Conservation (phyloP, 1,140 invertebrate genomes). For the Drosophila nigromelanica region DNA sequence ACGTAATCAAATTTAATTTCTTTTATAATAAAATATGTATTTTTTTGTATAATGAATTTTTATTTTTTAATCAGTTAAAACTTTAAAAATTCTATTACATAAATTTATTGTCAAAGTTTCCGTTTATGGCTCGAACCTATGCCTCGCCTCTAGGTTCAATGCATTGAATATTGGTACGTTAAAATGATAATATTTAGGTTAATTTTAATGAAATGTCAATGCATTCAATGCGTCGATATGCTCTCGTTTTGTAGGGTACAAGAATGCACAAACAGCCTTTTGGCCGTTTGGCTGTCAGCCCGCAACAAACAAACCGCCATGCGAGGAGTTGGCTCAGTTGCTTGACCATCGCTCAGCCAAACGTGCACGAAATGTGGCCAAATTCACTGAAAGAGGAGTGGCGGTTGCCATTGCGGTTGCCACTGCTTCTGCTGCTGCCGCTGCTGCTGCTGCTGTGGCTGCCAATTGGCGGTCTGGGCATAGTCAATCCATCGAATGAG, state of each 20-base stretch:
- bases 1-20: too few species aligned
- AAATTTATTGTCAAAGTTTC: too few species aligned
- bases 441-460: background rate
- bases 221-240: background rate
- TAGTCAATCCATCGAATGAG: conserved; percentile 69
- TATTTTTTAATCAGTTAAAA: too few species aligned
- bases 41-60: too few species aligned
- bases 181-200: too few species aligned
- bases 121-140: too few species aligned
- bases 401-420: background rate
- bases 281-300: conserved; percentile 5
- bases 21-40: too few species aligned
- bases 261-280: conserved; percentile 6
- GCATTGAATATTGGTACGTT: too few species aligned
- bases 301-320: conserved; percentile 43
- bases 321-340: conserved; percentile 51
- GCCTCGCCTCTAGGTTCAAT: too few species aligned
- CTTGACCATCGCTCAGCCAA: conserved; percentile 39
- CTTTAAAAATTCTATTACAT: too few species aligned
- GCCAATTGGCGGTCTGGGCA: conserved; percentile 16
- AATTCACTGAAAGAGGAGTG: conserved; percentile 8
- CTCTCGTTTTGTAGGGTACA: conserved; percentile 6
- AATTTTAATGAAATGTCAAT: too few species aligned
- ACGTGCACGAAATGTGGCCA: conserved; percentile 43
- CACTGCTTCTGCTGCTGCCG: conserved; percentile 10